Conservation (phyloP, 2,888 invertebrate species). For the Drosophila bunnanda region DNA sequence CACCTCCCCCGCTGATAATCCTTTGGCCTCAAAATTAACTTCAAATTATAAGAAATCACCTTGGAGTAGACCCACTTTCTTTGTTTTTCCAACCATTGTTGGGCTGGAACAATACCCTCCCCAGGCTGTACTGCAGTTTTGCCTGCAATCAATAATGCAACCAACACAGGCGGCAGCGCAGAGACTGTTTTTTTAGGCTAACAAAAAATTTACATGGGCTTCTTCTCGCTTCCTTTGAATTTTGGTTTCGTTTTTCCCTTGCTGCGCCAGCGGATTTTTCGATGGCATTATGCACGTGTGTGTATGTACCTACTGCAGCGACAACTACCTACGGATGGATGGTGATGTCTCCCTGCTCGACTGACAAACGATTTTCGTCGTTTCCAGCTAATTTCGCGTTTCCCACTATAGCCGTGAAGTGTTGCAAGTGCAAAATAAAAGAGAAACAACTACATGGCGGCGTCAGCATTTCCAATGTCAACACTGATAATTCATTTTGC, state of each 20-base stretch:
- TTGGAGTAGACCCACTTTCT: slow-evolving; percentile 15
- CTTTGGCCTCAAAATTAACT: not conserved
- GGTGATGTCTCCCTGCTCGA: slow-evolving; percentile 38
- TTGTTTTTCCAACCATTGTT: slow-evolving; percentile 5
- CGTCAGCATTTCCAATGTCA: slow-evolving; percentile 72
- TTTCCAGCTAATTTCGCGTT: slow-evolving; percentile 72
- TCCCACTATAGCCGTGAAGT: slow-evolving; percentile 58
- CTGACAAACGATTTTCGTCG: slow-evolving; percentile 59
- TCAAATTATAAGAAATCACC: slow-evolving; percentile 5
- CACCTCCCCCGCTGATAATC: not conserved
- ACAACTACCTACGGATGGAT: slow-evolving; percentile 26
- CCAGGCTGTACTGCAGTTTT: slow-evolving; percentile 39
- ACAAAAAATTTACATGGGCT: slow-evolving; percentile 65
- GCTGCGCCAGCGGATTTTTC: slow-evolving; percentile 68
- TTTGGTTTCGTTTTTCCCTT: slow-evolving; percentile 44
- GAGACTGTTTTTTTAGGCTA: slow-evolving; percentile 61
- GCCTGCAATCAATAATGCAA: slow-evolving; percentile 69
- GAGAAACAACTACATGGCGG: slow-evolving; percentile 29
- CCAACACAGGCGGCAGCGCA: slow-evolving; percentile 34
- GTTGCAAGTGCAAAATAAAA: slow-evolving; percentile 59
- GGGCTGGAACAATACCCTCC: slow-evolving; percentile 11
- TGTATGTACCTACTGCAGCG: slow-evolving; percentile 26
- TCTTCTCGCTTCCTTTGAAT: slow-evolving; percentile 45
- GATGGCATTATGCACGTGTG: slow-evolving; percentile 13
- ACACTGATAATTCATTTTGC: slow-evolving; percentile 70